Base-by-base conservation (phyloP, 2,113 vertebrate species). In the Vidua chalybeata region DNA sequence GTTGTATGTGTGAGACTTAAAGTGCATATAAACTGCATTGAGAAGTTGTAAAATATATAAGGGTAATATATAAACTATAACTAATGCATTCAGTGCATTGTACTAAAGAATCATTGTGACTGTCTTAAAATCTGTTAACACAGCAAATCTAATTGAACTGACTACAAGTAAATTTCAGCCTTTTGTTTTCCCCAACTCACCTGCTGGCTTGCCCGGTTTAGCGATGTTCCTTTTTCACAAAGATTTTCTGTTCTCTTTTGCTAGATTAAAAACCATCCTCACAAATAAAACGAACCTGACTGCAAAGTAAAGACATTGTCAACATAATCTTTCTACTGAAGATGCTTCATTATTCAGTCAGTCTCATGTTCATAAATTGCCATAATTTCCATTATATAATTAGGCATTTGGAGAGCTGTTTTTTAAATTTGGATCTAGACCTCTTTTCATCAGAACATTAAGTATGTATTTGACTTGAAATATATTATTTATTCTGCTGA, bases 401-500 rank as follows among this genome's bases (percentile, higher is more conserved):
- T 37, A 74, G 48, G 33, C 26, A 80, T 28, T 80, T 51, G 67
- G 46, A 66, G 37, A 54, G 41, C 49, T 41, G 35, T 1, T 80
- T 90, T 82, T 69, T 9, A 6, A 80, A 62, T 59, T 74, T 55
- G 35, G 59, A 87, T 43, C 15, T 48, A 56, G 63, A 52, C 21
- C 24, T 51, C 49, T 71, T 10, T 80, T 77, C 24, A 59, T 71
- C 28, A 85, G 69, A 84, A 67, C 27, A 35, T 31, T 35, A 73
- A 33, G 67, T 54, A 43, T 39, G 33, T 45, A 49, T 87, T 93
- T 87, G 80, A 48, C 31, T 74, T 76, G 59, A 93, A 95, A 83
- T 67, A 61, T 30, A 45, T 88, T 76, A 74, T 95, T 93, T 78
- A 45, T 95, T 79, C 84, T 80, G 90, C 87, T 85, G 84, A 95